Evolutionary conservation across 2,888 invertebrate species (phyloP).

Genomic region (Ceriagrion tenellum): DNA sequence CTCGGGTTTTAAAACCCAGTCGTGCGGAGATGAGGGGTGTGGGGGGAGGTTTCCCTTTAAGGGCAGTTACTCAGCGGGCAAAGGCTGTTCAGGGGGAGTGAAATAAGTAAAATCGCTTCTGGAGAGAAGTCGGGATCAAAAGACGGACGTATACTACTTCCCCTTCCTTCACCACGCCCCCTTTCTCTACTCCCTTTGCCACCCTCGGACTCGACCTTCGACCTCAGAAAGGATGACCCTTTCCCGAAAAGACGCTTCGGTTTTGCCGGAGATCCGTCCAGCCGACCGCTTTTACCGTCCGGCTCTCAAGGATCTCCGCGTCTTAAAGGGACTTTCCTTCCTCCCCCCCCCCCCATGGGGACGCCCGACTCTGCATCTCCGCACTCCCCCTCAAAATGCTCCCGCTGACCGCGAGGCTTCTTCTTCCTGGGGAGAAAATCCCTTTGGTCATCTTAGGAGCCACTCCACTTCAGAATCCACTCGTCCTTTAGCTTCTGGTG

Average conservation of each 20-base stretch:
- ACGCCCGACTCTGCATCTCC: too few species aligned
- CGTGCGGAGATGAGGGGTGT: not conserved
- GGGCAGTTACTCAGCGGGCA: not conserved
- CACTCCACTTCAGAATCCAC: not conserved
- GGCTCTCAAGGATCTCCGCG: not conserved
- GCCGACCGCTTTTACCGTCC: not conserved
- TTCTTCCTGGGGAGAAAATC: not conserved
- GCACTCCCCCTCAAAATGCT: not conserved
- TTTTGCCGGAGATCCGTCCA: not conserved
- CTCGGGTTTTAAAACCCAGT: slow-evolving; percentile 3
- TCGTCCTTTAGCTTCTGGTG: not conserved
- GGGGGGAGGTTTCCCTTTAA: not conserved
- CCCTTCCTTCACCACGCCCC: not conserved
- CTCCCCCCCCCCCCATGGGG: not conserved
- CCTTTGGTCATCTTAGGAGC: not conserved
- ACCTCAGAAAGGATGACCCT: slow-evolving; percentile 25
- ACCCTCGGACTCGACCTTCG: not conserved
- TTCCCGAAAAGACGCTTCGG: not conserved
- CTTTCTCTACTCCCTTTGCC: too few species aligned
- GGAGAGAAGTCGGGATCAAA: not conserved
- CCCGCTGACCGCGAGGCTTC: not conserved
- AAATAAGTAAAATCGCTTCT: not conserved
- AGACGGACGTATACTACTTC: too few species aligned
- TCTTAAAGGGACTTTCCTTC: not conserved
- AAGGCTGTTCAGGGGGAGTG: too few species aligned